These are phyloP conservation scores for Poeciliopsis infans DNA, from an alignment of 2,797 vertebrate genomes.

Conservation along the genomic window DNA sequence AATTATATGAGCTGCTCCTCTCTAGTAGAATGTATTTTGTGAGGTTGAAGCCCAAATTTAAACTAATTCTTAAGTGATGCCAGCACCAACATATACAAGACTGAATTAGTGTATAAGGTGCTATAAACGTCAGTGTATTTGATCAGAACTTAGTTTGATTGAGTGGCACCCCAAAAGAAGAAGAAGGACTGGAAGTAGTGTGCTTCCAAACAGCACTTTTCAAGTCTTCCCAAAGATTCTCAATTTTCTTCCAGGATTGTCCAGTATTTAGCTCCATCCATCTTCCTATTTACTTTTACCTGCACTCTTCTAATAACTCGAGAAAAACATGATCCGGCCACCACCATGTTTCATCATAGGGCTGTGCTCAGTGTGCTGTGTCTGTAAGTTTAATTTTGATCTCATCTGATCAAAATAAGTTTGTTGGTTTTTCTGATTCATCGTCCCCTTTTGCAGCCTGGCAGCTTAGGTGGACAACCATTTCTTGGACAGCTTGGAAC, in stretches of 20 bases:
- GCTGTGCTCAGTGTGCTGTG: not conserved
- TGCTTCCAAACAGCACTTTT: not conserved
- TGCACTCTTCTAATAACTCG: not conserved
- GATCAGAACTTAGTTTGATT: not conserved
- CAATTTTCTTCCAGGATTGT: not conserved
- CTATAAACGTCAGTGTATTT: not conserved
- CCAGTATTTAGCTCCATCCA: not conserved
- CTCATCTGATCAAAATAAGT: not conserved
- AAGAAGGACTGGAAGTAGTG: not conserved
- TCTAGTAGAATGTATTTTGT: not conserved
- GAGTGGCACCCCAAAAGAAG: not conserved
- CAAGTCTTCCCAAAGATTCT: not conserved
- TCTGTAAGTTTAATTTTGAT: not conserved
- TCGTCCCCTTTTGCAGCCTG: not conserved
- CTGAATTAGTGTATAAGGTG: not conserved
- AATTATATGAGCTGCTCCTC: not conserved
- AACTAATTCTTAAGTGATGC: not conserved
- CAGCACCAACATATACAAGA: not conserved
- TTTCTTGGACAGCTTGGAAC: no score
- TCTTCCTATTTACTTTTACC: not conserved
- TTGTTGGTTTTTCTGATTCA: not conserved
- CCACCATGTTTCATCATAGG: not conserved
- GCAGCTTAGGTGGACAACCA: not conserved
- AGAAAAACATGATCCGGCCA: not conserved
- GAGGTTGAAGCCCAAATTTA: not conserved